phyloP scores from a whole-genome alignment of 2,113 vertebrate genomes.

The Rafetus swinhoei region DNA sequence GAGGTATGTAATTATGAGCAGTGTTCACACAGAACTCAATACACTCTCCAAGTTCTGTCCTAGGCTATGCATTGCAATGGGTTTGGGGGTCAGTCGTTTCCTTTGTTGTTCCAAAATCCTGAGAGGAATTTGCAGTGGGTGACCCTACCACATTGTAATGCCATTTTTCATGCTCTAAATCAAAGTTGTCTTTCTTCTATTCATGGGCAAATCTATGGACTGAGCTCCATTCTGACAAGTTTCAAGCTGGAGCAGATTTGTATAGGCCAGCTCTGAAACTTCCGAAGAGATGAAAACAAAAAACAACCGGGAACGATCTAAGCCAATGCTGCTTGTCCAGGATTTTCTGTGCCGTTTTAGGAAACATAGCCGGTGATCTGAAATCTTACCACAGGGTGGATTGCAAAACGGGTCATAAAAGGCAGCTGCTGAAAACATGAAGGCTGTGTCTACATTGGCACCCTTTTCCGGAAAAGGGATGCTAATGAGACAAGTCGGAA shows the following conservation, averaged over 20 bases:
- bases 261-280: not conserved
- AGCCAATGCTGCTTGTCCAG: not conserved
- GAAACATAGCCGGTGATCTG: not conserved
- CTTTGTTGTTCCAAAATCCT: not conserved
- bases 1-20: not conserved
- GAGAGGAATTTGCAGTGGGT: not conserved
- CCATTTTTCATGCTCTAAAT: not conserved
- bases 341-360: not conserved
- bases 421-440: not conserved
- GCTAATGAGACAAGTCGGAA: too few species aligned
- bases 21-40: not conserved
- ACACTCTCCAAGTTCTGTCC: accelerated
- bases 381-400: not conserved
- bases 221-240: not conserved
- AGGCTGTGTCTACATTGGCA: too few species aligned
- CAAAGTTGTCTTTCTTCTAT: not conserved
- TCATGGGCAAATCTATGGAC: not conserved
- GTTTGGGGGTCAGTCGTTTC: not conserved
- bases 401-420: not conserved
- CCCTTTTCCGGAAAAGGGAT: too few species aligned
- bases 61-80: accelerated
- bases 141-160: not conserved
- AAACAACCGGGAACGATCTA: not conserved
- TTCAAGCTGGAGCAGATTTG: not conserved
- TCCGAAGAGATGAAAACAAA: not conserved